Evolutionary conservation across 2,797 vertebrate genomes (phyloP), one percentile per base, ranked within the genome.

Genomic region (Epinephelus awoara): DNA sequence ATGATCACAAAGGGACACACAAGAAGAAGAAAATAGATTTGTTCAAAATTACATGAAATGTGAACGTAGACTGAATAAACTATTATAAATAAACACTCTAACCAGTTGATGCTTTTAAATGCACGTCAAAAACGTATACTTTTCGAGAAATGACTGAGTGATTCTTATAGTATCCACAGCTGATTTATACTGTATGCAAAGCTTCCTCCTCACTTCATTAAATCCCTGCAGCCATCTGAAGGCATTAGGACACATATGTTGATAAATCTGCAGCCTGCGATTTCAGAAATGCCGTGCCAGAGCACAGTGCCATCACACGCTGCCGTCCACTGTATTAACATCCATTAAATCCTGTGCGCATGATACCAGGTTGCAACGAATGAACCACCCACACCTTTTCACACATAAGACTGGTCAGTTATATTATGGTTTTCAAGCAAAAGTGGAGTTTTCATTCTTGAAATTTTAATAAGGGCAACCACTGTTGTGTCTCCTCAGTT

Each of bases 231-330:
- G 46, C 47, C 46, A 3, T 50, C 29, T 55, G 27, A 47, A 19
- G 13, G 8, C 40, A 47, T 15, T 40, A 61, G 40, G 47, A 66
- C 29, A 56, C 19, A 55, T 61, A 56, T 54, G 68, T 55, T 67
- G 40, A n/a, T 47, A 55, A 18, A 72, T 49, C 49, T 66, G 27
- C 29, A 38, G 46, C 17, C 19, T 51, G 12, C 2, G 1, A 42
- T 67, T 49, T 49, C 17, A 57, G 15, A 38, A 25, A 23, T 21
- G 38, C 12, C 15, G 10, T 7, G 13, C 62, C 56, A 58, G 29
- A 58, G 29, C 38, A 25, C 50, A 10, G 2, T 11, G 34, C 21
- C 12, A 8, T 61, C 7, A 23, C 3, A 19, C 8, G 10, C 13
- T 15, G 18, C 51, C 7, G 1, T 64, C 21, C 21, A 18, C 40